Evolutionary conservation across 2,113 vertebrate genomes (phyloP), one percentile per base, ranked within the genome.

Genomic region (Pelodiscus sinensis): DNA sequence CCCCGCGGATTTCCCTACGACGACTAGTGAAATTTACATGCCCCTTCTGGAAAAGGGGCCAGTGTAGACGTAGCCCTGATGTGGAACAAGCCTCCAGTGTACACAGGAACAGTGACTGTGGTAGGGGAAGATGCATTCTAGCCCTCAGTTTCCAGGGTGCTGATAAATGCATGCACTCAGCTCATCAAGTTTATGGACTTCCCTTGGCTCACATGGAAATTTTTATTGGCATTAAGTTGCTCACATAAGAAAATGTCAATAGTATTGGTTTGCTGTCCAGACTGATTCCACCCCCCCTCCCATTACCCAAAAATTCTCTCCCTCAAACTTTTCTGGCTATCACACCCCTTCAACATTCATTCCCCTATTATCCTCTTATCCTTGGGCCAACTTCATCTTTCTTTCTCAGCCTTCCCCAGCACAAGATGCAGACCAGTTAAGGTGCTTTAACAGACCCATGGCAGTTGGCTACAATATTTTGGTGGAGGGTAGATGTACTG

Each of bases 51-150:
- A n/a, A n/a, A n/a, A n/a, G n/a, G n/a, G n/a, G n/a, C n/a, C n/a
- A n/a, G n/a, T n/a, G n/a, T n/a, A n/a, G n/a, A n/a, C n/a, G n/a
- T n/a, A n/a, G n/a, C n/a, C n/a, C n/a, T n/a, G n/a, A 18, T 78
- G 31, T 79, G 92, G 94, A 83, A 10, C 57, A 54, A 12, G 54
- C 44, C 58, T 1, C 6, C 54, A 29, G 52, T 15, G 25, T 13
- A 89, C 24, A 25, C 2, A 29, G 18, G 21, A 14, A n/a, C 44
- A 44, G 58, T 24, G 79, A 57, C 10, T 77, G 9, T 35, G 52
- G 58, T 31, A 25, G 9, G 1, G 29, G 81, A 2, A 0, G 0
- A 50, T 1, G 0, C 4, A 0, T 29, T 79, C 79, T 78, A 82
- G 27, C 56, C 35, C 24, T 79, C 25, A 79, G 0, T 2, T 94